phyloP scores from a whole-genome alignment of 2,113 vertebrate species.

The Cichladusa arquata region DNA sequence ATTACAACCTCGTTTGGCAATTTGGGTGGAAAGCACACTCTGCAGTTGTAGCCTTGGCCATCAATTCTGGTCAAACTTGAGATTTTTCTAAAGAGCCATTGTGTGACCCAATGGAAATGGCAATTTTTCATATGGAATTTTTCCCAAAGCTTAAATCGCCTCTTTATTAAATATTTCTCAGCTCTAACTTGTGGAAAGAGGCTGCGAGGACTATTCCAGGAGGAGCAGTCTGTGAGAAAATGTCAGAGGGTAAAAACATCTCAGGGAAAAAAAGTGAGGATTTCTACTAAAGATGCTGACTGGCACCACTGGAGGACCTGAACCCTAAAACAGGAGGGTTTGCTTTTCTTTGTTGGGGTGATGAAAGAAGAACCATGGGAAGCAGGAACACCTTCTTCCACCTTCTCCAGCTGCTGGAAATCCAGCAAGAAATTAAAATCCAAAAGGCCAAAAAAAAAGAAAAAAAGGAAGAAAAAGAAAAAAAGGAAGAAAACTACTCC shows the following conservation, averaged over 20 bases:
- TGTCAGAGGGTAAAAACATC: not conserved
- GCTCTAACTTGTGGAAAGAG: not conserved
- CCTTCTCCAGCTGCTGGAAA: not conserved
- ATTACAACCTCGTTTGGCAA: not conserved
- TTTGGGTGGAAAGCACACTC: not conserved
- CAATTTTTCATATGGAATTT: not conserved
- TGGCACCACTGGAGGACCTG: not conserved
- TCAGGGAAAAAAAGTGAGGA: not conserved
- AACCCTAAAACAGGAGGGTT: not conserved
- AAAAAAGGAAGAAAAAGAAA: too few species aligned
- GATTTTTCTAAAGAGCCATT: not conserved
- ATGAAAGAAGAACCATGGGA: not conserved
- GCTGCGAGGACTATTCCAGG: not conserved
- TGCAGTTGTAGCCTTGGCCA: not conserved
- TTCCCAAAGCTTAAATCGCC: not conserved
- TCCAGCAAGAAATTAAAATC: too few species aligned
- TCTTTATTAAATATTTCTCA: not conserved
- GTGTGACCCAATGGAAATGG: not conserved
- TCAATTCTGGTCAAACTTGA: not conserved
- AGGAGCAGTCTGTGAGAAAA: not conserved
- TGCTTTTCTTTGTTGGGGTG: not conserved
- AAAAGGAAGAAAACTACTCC: too few species aligned
- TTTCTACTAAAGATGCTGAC: not conserved
- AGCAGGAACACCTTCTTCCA: not conserved
- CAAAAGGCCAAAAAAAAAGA: too few species aligned